Evolutionary conservation across 2,888 invertebrate species (phyloP).

Genomic region (Iselma pallidipennis): DNA sequence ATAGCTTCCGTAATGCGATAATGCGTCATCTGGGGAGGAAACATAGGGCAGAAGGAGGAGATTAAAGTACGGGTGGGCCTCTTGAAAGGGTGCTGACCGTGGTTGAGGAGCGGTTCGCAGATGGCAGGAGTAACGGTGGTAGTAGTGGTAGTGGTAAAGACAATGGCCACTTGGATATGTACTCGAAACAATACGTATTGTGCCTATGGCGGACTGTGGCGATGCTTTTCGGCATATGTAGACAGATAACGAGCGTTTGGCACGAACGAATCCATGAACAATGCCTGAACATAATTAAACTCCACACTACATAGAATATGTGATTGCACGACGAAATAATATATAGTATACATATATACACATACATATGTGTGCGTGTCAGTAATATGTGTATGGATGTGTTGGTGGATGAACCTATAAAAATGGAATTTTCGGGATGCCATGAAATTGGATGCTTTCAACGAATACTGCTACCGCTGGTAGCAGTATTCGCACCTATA

Average conservation of each 20-base stretch:
- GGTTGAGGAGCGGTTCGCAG: conserved; percentile 24
- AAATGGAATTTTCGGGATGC: conserved; percentile 10
- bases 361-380: conserved; percentile 1
- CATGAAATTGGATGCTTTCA: conserved; percentile 11
- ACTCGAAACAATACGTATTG: conserved; percentile 32
- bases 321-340: no score
- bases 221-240: conserved; percentile 19
- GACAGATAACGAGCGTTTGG: conserved; percentile 18
- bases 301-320: conserved; percentile 6
- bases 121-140: conserved; percentile 16
- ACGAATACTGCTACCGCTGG: no score
- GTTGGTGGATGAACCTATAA: neutral
- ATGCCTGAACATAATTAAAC: conserved; percentile 12
- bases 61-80: conserved; percentile 27
- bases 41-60: conserved; percentile 20
- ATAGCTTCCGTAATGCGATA: conserved; percentile 27
- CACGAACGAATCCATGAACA: conserved; percentile 14
- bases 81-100: conserved; percentile 36
- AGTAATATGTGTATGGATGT: neutral
- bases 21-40: conserved; percentile 13
- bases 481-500: no score
- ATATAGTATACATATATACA: no score
- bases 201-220: neutral
- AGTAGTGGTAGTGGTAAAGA: conserved; percentile 24
- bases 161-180: conserved; percentile 33